phyloP scores from a whole-genome alignment of 2,797 vertebrate species.

The Acropternis orthonyx region DNA sequence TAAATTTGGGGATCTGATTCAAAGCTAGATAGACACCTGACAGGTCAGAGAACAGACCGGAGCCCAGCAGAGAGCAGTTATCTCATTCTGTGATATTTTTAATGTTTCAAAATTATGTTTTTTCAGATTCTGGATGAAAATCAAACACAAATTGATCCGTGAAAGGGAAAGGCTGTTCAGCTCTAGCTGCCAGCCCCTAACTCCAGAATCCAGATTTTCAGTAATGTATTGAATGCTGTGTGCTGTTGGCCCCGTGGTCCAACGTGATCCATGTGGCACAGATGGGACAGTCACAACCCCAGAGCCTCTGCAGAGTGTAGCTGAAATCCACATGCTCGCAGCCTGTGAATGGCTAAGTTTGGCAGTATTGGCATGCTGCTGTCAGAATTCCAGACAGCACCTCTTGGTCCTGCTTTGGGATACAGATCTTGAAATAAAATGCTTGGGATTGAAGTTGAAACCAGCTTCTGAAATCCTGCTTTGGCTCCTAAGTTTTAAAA shows the following conservation, averaged over 20 bases:
- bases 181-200: background rate
- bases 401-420: background rate
- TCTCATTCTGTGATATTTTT: background rate
- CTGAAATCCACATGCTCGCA: background rate
- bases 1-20: background rate
- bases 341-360: background rate
- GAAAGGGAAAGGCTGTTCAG: background rate
- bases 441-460: background rate
- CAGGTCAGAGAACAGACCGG: background rate
- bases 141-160: background rate
- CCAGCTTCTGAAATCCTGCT: background rate
- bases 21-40: background rate
- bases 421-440: background rate
- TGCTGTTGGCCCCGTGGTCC: accelerated
- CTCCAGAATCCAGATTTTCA: background rate
- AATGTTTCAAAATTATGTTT: background rate
- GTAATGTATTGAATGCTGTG: accelerated
- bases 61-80: background rate
- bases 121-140: background rate
- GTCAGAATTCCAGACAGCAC: background rate
- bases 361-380: background rate
- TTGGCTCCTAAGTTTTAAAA: background rate
- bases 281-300: background rate
- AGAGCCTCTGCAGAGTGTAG: no score
- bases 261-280: accelerated